These are phyloP conservation scores for Psilopsiagon aymara DNA, from an alignment of 2,113 vertebrate species.

Conservation along the genomic window DNA sequence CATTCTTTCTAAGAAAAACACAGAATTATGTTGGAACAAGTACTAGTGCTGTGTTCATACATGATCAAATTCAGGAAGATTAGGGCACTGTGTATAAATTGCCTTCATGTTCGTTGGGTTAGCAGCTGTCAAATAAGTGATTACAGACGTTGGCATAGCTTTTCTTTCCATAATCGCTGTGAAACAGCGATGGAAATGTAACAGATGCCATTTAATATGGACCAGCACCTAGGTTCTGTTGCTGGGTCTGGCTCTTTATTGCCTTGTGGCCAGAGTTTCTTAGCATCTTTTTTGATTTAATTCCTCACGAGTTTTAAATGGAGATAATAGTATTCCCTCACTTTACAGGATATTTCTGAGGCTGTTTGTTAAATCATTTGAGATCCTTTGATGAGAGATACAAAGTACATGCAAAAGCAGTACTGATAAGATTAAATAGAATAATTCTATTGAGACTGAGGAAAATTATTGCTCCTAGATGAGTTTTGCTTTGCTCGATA, in stretches of 20 bases:
- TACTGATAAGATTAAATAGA: neutral
- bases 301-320: neutral
- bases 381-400: neutral
- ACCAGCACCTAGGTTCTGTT: conserved; percentile 53
- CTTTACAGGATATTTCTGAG: neutral
- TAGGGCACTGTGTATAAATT: conserved; percentile 46
- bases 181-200: conserved; percentile 57
- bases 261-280: neutral
- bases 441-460: neutral
- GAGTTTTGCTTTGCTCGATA: neutral
- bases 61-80: conserved; percentile 35
- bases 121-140: conserved; percentile 71
- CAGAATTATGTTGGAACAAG: neutral
- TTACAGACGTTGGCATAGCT: conserved; percentile 42
- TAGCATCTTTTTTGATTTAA: neutral
- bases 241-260: conserved; percentile 12
- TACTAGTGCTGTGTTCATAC: conserved; percentile 12
- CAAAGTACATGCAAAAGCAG: neutral
- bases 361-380: neutral
- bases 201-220: conserved; percentile 63
- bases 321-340: neutral
- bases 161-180: conserved; percentile 16
- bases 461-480: neutral
- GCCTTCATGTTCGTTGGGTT: conserved; percentile 29
- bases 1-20: neutral